Evolutionary conservation across 2,888 invertebrate species (phyloP).

Genomic region (Monochamus alternatus): DNA sequence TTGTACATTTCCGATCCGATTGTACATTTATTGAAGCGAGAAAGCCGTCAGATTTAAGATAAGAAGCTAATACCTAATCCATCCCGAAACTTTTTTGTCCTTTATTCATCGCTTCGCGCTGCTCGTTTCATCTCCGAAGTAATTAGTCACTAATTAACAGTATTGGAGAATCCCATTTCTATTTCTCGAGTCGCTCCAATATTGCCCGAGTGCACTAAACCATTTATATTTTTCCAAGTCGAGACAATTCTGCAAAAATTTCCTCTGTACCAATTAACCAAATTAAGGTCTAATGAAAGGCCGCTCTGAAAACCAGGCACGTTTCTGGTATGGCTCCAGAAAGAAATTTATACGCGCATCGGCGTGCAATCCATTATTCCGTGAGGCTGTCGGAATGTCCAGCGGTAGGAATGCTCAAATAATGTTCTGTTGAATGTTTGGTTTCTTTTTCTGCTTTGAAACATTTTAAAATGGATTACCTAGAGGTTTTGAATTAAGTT

Average conservation of each 20-base stretch:
- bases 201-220: slow-evolving; percentile 6
- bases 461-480: too few relatives aligned
- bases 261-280: background rate
- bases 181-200: background rate
- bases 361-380: background rate
- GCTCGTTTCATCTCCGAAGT: background rate
- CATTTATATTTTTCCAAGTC: background rate
- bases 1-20: too few relatives aligned
- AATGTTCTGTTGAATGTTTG: background rate
- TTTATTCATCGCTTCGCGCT: background rate
- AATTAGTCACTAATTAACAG: slow-evolving; percentile 14
- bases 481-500: too few relatives aligned
- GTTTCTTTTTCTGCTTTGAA: too few relatives aligned
- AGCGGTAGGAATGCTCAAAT: background rate
- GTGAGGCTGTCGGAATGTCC: background rate
- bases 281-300: background rate
- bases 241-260: slow-evolving; percentile 1
- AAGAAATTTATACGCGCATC: background rate
- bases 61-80: too few relatives aligned
- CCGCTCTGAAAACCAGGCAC: slow-evolving; percentile 1
- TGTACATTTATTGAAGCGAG: too few relatives aligned
- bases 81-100: too few relatives aligned
- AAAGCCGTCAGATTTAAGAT: too few relatives aligned
- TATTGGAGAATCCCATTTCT: slow-evolving; percentile 15
- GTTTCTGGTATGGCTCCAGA: background rate